Conservation (phyloP, 2,797 vertebrate species). For the Astyanax mexicanus region DNA sequence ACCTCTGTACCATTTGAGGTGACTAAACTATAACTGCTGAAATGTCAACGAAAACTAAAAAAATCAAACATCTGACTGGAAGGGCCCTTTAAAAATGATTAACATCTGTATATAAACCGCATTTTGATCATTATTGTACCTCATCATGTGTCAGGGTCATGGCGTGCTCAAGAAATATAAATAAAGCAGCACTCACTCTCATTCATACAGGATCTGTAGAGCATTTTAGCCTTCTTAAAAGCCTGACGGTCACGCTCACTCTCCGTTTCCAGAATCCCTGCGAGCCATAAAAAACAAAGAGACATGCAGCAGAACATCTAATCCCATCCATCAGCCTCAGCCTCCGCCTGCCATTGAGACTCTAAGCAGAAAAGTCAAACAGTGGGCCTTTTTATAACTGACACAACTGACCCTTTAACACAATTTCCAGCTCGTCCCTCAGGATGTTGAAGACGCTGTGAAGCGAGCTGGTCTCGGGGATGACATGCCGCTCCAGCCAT, state of each 20-base stretch:
- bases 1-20: too few species aligned
- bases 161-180: not conserved
- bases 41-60: too few species aligned
- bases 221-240: slow-evolving; percentile 89
- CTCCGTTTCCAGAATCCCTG: slow-evolving; percentile 90
- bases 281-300: not conserved
- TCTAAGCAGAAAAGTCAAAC: not conserved
- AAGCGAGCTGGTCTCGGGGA: slow-evolving; percentile 92
- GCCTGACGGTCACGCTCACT: slow-evolving; percentile 84
- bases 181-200: slow-evolving; percentile 83
- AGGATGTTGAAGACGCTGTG: slow-evolving; percentile 96
- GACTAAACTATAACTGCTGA: too few species aligned
- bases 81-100: not conserved
- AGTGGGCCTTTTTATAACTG: not conserved
- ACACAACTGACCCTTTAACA: slow-evolving; percentile 88
- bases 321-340: slow-evolving; percentile 1
- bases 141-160: not conserved
- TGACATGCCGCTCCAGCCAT: slow-evolving; percentile 90
- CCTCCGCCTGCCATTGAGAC: not conserved
- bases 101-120: not conserved
- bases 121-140: not conserved
- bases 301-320: not conserved
- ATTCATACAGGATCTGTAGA: slow-evolving; percentile 96
- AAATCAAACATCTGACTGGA: too few species aligned
- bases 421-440: slow-evolving; percentile 91